Evolutionary conservation across 2,797 vertebrate species (phyloP).

Genomic region (Peromyscus aztecus): DNA sequence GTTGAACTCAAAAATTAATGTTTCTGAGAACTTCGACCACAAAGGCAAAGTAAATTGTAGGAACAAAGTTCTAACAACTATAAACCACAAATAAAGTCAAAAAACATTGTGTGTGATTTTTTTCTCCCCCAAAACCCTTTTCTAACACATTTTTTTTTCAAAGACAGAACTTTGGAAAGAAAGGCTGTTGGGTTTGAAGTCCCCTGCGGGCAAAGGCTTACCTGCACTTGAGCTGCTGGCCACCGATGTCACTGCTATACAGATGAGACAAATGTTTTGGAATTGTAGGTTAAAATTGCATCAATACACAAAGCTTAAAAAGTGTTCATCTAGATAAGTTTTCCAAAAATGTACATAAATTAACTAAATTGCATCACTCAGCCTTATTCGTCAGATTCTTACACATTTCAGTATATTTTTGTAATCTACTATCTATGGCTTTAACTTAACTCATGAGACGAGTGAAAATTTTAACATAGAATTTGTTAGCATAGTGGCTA

Average conservation of each 20-base stretch:
- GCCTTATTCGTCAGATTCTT: background rate
- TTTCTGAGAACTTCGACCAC: conserved; percentile 3
- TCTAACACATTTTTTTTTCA: background rate
- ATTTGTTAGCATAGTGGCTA: background rate
- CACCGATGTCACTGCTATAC: conserved; percentile 33
- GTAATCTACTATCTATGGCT: background rate
- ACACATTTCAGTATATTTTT: background rate
- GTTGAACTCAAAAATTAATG: background rate
- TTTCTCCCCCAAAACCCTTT: background rate
- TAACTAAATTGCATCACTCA: background rate
- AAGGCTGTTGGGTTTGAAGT: background rate
- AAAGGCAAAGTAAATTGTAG: background rate
- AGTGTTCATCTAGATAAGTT: background rate
- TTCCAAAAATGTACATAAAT: conserved; percentile 19
- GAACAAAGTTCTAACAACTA: background rate
- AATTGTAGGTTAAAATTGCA: conserved; percentile 37
- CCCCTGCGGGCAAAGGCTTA: background rate
- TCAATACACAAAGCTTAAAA: background rate
- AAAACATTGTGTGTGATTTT: background rate
- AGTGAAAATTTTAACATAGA: background rate
- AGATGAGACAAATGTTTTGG: conserved; percentile 51
- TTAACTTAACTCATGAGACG: conserved; percentile 1
- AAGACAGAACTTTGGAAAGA: background rate
- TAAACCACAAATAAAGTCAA: background rate
- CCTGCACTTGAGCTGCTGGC: conserved; percentile 61